Evolutionary conservation across 2,797 vertebrate genomes (phyloP), one percentile per base, ranked within the genome.

Genomic region (Xerus rutilus): DNA sequence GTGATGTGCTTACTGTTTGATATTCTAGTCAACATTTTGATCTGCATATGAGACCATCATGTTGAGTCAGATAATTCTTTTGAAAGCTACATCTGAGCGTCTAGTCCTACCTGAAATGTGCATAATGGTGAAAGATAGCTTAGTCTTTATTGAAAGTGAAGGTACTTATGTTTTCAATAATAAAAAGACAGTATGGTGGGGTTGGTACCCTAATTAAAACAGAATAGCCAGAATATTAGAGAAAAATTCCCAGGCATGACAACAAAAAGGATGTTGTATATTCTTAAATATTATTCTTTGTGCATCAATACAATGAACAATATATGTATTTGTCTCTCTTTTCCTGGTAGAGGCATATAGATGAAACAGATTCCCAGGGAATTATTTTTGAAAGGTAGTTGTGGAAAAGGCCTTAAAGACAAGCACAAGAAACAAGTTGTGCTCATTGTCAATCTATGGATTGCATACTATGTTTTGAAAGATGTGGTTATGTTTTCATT

Each of bases 401-500:
- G 3, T 6, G 8, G 62, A 30, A 67, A 82, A 64, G 10, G 30
- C 54, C 2, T 39, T 64, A 49, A 95, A 90, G 69, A 62, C 9
- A 70, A 49, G 72, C 13, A 2, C 11, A 86, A 47, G 35, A 70
- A 91, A 20, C 10, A 78, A 14, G 25, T 21, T 83, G 32, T 76
- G n/a, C 9, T 88, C 35, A 57, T 39, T 69, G 54, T 67, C 18
- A 21, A n/a, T 39, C 65, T 32, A 4, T 86, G 52, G 45, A 18
- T 91, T 94, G 95, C 7, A 28, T 25, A n/a, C 73, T 39, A 3
- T 57, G 20, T 77, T 87, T 87, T 57, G 17, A 86, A 93, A 77
- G 73, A 45, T 39, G 7, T 57, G 28, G 3, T 45, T 76, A 35
- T 52, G 59, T 4, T 93, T 96, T 93, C 59, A 79, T 91, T 95